A percentile compares a stretch with the other conserved stretches of the same genome.
phyloP scores from a whole-genome alignment of 2,797 vertebrate species.

The Poecilia velifera region DNA sequence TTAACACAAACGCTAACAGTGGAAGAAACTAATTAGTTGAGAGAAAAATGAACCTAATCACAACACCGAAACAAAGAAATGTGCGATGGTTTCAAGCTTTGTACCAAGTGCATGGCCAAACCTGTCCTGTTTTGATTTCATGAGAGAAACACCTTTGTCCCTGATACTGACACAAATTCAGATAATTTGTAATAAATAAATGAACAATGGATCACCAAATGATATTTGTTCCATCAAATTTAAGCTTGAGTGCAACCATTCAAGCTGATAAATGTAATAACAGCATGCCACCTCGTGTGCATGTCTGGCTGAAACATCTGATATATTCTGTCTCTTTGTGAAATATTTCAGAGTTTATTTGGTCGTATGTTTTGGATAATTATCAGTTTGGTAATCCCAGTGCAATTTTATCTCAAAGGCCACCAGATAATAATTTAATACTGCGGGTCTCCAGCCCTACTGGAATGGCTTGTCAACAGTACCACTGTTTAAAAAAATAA shows the following conservation, averaged over 20 bases:
- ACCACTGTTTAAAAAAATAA: too few relatives aligned
- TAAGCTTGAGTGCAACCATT: not conserved
- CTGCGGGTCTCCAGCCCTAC: not conserved
- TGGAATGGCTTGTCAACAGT: not conserved
- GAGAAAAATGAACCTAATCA: not conserved
- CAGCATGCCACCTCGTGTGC: not conserved
- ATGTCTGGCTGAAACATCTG: not conserved
- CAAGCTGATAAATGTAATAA: not conserved
- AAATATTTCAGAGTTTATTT: not conserved
- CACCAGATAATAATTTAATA: not conserved
- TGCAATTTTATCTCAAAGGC: not conserved
- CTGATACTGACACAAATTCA: not conserved
- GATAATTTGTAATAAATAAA: not conserved
- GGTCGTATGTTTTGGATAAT: not conserved
- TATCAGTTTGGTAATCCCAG: not conserved
- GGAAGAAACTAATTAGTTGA: not conserved
- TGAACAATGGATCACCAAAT: not conserved
- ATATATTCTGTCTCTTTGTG: not conserved
- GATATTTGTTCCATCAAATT: not conserved
- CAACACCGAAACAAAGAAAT: not conserved
- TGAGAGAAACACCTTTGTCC: not conserved
- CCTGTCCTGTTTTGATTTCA: not conserved
- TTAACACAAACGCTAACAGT: not conserved
- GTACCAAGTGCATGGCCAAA: not conserved
- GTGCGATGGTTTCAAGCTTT: not conserved